Evolutionary conservation across 2,888 invertebrate genomes (phyloP), one percentile per base, ranked within the genome.

Genomic region (Clitarchus hookeri): DNA sequence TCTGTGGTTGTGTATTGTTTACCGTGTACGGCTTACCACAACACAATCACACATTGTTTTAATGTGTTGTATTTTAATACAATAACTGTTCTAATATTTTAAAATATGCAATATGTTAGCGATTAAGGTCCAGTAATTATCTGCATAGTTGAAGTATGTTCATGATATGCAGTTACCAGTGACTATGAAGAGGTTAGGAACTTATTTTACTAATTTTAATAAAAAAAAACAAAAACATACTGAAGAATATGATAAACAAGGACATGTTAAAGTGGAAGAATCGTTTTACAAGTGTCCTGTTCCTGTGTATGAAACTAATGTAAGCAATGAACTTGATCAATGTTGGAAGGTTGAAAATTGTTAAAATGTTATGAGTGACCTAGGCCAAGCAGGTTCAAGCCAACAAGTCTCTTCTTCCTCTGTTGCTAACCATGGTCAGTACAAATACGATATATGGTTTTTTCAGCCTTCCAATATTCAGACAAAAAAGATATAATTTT

Each of bases 161-260:
- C 6, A 27, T 82, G 16, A 36, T 6, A 36, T 82, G 27, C 82
- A 82, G 82, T 27, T 36, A 27, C 36, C 82, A 82, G 82, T 82
- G 82, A 44, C 36, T 82, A 82, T 36, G 82, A 82, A 82, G 82
- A 82, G 36, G 27, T 82, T 82, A 82, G 36, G 25, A 82, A 82
- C 6, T 4, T 82, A 82, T 82, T 82, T 82, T 82, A 3, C 82
- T 27, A 26, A 27, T 19, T 36, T 82, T 44, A 82, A 16, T 82
- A 82, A 82, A 82, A 79, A n/a, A 79, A 82, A 82, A 82, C 26
- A 0, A 36, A 82, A 26, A 82, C 19, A n/a, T 11, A 65, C 13
- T 48, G 6, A 48, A 0, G 65, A 65, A 65, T 6, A n/a, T 19
- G 65, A 65, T 65, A 65, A 65, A 65, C 6, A 82, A 36, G 79